Evolutionary conservation across 2,888 invertebrate genomes (phyloP), one percentile per base, ranked within the genome.

Genomic region (Phyto melanocephala): DNA sequence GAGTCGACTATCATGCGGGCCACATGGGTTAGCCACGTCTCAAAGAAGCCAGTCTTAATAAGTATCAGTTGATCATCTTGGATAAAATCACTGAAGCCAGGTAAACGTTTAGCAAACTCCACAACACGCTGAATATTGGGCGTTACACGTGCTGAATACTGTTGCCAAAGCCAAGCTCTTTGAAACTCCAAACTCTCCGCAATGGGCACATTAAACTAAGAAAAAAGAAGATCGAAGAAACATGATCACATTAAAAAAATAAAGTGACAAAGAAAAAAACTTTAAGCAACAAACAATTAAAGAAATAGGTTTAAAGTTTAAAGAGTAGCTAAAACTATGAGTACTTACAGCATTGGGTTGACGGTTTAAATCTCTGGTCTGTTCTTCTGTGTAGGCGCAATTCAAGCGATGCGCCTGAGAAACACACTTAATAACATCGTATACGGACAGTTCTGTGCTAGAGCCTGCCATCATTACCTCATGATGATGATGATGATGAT

Each of bases 31-130:
- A 98, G 93, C 98, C 98, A 99, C 84, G 98, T 95, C 92, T 99
- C 99, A 91, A 98, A 98, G 93, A 99, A 99, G 82, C 98, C 98
- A 89, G 95, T 94, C 93, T 99, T 99, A 89, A 99, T 97, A 85
- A 99, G 94, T 86, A 98, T 97, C 86, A 99, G 93, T 92, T 99
- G 99, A 92, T 99, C 99, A 90, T 98, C 98, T 92, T 99, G 98
- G 71, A 95, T 94, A 86, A 99, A 94, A 86, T 95, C 95, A 89
- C 95, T 94, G 92, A 99, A 99, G 85, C 97, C 97, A 84, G 99
- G 98, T 86, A 98, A 95, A 87, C 96, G 93, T 92, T 99, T 99
- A 71, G 98, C 98, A 91, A 98, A 99, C 91, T 99, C 98, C 35
- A 99, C 99, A 86, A 98, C 96, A 91, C 96, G 95, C 89, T 97